Base-by-base conservation (phyloP, 2,113 vertebrate genomes). In the Forbesichthys agassizii region DNA sequence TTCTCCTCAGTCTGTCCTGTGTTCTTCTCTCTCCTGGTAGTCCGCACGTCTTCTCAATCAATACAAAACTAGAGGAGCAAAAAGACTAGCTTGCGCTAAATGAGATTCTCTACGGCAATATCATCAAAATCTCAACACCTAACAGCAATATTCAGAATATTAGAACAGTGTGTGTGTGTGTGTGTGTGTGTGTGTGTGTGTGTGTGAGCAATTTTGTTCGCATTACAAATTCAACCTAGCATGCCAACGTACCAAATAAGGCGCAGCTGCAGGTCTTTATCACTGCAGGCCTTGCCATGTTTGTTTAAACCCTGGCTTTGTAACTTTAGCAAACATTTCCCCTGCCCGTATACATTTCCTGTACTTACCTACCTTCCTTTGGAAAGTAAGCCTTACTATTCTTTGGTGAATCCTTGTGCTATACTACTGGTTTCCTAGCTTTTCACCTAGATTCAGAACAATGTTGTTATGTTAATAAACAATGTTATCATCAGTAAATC, bases 221-320 rank as follows among this genome's bases (percentile, higher is more conserved):
- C 33, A 6, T 55, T 67, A 68, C 74, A 74, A 9, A 62, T 68
- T 56, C 12, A 61, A 62, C 67, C 53, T 51, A 36, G 42, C 66
- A 61, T 59, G 42, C 53, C 55, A 70, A 78, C 68, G 62, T 16
- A 69, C 82, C 84, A 75, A 79, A 83, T 74, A 86, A 74, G 73
- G 74, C 55, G 11, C 54, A 66, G 2, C 9, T 10, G 49, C 20
- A 66, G 73, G 63, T 59, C 12, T 66, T 1, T 77, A 56, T 75
- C 72, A 54, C 56, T 3, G n/a, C 54, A 36, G 46, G 51, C 52
- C 71, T 66, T 77, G 71, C 73, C 73, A 62, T 71, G 53, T 54
- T 71, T 68, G 60, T 48, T 63, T 59, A 53, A 57, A 73, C 18
- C 11, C 11, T 11, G 51, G 14, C 11, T 64, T 48, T 82, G 69